Base-by-base conservation (phyloP, 2,113 vertebrate genomes). In the Chionodraco myersi region DNA sequence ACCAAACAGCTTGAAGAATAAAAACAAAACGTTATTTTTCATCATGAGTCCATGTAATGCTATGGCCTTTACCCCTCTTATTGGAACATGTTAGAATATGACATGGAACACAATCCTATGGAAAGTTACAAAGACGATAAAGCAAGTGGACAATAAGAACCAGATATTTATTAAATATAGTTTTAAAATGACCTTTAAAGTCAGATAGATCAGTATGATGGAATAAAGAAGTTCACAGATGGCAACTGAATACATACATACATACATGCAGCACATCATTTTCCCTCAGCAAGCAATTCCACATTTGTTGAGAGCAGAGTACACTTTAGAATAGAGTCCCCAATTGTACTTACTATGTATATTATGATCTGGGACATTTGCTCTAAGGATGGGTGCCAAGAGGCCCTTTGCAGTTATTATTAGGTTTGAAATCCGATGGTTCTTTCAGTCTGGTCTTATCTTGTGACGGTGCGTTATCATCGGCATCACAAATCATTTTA, bases 101-200 rank as follows among this genome's bases (percentile, higher is more conserved):
- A 51, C 47, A n/a, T 21, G 15, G 2, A 45, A 67, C 15, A 74
- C 18, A 71, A 34, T 57, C 18, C 6, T 21, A 4, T 12, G 9
- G 6, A 26, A 12, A 9, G 1, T 44, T 36, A 18, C 23, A 68
- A 71, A 47, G 30, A 69, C 10, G 14, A 53, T 6, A 34, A 77
- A 18, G 18, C 75, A 66, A 48, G 54, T 75, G 75, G 92, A 91
- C 93, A 92, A 86, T 91, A 93, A 93, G 92, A 94, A 94, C 88
- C 85, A 91, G 91, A 94, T 93, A 92, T 95, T 95, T 96, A 96
- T 95, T 96, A 93, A 95, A 94, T 96, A 96, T 93, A 92, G 92
- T 92, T 90, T 94, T 89, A 93, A 94, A 95, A 94, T 92, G 75
- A 90, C 79, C 84, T 53, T 92, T 86, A 62, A 86, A 90, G 88